phyloP scores from a whole-genome alignment of 1,140 invertebrate species.

The Zaprionus nigranus region DNA sequence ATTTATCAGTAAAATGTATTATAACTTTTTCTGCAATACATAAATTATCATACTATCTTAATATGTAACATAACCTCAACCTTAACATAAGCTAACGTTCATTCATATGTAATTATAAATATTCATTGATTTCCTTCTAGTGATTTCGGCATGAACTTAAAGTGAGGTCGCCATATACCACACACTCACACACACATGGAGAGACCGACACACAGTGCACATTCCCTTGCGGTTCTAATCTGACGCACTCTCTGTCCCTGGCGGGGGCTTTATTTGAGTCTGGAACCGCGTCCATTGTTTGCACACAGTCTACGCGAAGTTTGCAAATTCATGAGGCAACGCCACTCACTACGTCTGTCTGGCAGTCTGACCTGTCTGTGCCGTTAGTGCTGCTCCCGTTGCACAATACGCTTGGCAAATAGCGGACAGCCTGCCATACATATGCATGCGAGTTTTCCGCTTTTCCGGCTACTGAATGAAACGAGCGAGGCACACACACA shows the following conservation, averaged over 20 bases:
- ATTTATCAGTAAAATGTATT: no score
- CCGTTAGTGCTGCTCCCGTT: slow-evolving; percentile 19
- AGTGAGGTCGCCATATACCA: background rate
- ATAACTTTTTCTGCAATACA: no score
- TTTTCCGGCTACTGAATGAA: slow-evolving; percentile 61
- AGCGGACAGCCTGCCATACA: slow-evolving; percentile 62
- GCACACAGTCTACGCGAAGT: slow-evolving; percentile 72
- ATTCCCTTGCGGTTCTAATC: background rate
- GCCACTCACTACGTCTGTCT: slow-evolving; percentile 32
- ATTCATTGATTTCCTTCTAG: background rate
- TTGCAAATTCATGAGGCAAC: slow-evolving; percentile 73
- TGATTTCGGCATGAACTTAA: background rate
- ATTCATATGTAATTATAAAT: background rate
- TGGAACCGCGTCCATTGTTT: slow-evolving; percentile 65
- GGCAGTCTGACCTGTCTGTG: background rate
- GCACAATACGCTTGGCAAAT: slow-evolving; percentile 80
- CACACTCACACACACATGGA: background rate
- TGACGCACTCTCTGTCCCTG: slow-evolving; percentile 5
- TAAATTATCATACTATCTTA: no score
- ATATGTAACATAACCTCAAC: no score
- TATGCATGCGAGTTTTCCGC: slow-evolving; percentile 79
- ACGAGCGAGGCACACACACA: slow-evolving; percentile 22
- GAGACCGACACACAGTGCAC: background rate
- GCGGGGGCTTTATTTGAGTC: slow-evolving; percentile 12
- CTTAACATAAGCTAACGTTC: no score